Evolutionary conservation across 2,888 invertebrate species (phyloP), one percentile per base, ranked within the genome.

Genomic region (Slavum lentiscoides): DNA sequence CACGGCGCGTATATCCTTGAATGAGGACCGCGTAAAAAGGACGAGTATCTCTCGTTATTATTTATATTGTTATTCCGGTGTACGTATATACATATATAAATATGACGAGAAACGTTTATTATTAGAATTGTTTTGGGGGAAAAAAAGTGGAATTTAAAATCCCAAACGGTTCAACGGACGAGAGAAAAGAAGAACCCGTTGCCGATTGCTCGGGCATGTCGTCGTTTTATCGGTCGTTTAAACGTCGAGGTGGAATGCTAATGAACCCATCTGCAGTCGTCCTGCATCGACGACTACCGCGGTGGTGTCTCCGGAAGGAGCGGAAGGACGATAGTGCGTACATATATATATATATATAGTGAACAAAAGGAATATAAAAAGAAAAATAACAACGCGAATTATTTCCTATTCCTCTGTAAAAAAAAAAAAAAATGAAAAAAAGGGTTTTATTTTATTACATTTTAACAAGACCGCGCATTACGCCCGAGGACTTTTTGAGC

Each of bases 381-480:
- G 39, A 55, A 64, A 37, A 64, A 69, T 70, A 77, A 70, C 69
- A 77, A 70, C 53, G 69, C 39, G 70, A 77, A 70, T 70, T 70
- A 77, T 77, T 70, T 70, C 70, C 62, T 62, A 70, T 77, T 55
- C 69, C 69, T 21, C 53, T 58, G 30, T 30, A 30, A 4, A 30
- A 30, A 30, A 30, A 30, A 1, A 30, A 77, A 77, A 30, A 4
- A 30, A 30, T 2, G 4, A 30, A 1, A 30, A 77, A 77, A 77
- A 77, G 70, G 70, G 69, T 77, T 77, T 69, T 70, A 77, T 77
- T 77, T 77, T 77, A 77, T 77, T 77, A 77, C 77, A 62, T 77
- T 77, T 77, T 77, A 77, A 77, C 77, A 77, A 77, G 77, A 77
- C 77, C 77, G 53, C 77, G 53, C 77, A 67, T 43, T 59, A 49